Evolutionary conservation across 1,140 invertebrate genomes (phyloP), one percentile per base, ranked within the genome.

Genomic region (Pseudomyrmex dendroicus): DNA sequence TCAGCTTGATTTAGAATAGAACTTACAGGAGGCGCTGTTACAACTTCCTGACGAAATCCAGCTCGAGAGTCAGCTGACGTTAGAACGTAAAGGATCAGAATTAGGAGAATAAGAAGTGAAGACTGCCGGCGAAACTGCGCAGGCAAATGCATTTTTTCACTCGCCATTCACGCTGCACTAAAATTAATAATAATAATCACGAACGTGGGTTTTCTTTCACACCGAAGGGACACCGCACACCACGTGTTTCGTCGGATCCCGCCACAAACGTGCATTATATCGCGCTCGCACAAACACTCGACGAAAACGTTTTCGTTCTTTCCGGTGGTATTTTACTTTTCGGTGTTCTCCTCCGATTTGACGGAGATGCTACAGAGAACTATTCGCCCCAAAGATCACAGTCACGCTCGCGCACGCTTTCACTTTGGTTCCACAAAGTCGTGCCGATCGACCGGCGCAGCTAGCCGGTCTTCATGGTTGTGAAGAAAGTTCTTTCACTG

Each of bases 401-500:
- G 86, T 73, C 83, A 35, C 35, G 89, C 89, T 84, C 82, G 86
- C 84, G 73, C 72, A 78, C 87, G 92, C 91, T 92, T 92, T 92
- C 91, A 92, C 92, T 89, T 83, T 72, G 84, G 59, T 82, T 89
- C 85, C 84, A 90, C 89, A 89, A 92, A 84, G 66, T 46, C 54
- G 44, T 61, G 89, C 88, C 89, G 88, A 84, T 68, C 82, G 63
- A 89, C 61, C 83, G 66, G 74, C 35, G 35, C 70, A 76, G 74
- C 44, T 17, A 74, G 35, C 80, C 50, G 46, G 61, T 78, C 84
- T 84, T 90, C 73, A 86, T 85, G 63, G 85, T 89, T 85, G 48
- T 85, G 90, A 93, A 91, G 92, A 93, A 93, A 93, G 92, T 93
- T 92, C 90, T 90, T 90, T 89, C 87, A 86, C 83, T 83, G 48